Base-by-base conservation (phyloP, 2,113 vertebrate species). In the Syngnathus typhle region DNA sequence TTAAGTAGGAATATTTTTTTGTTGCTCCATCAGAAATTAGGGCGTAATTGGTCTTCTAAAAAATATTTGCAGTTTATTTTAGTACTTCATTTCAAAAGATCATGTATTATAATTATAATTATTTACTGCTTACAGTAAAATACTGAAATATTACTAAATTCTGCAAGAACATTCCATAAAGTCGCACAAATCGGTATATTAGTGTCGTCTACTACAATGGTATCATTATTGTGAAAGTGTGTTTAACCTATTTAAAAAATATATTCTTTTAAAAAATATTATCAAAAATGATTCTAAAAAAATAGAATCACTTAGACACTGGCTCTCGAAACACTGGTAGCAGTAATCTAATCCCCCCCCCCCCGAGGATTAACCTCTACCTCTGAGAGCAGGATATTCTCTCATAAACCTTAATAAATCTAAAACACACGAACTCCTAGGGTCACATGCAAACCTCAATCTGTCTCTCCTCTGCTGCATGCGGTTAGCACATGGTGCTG, bases 321-420 rank as follows among this genome's bases (percentile, higher is more conserved):
- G 76, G 63, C 73, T 37, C 47, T 68, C 52, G 47, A 66, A 80
- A 77, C 71, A 77, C 61, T 64, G 44, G 61, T 47, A 36, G 64
- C 55, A 38, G 47, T 38, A 54, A 52, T 84, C 69, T 87, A 87
- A 88, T 87, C 84, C 80, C 76, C 41, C n/a, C n/a, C 84, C 80
- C 76, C 38, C 1, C 0, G 43, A 44, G 82, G 84, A 88, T 89
- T 85, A 90, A 84, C 78, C 76, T 81, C 78, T 70, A 84, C 76
- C 74, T 80, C 78, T 72, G 56, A 89, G 75, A 80, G 78, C 71
- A 66, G 81, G 79, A 84, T 87, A 85, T 82, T 75, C 73, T 65
- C 77, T 82, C 72, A 75, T 86, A 85, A 90, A 85, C 78, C 85
- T 80, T 82, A 49, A 69, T 72, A 84, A 87, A 85, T 81, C 83